Percentiles rank a stretch among this genome's conserved stretches.
Conservation (phyloP, 2,797 vertebrate genomes). For the Cossypha niveicapilla region DNA sequence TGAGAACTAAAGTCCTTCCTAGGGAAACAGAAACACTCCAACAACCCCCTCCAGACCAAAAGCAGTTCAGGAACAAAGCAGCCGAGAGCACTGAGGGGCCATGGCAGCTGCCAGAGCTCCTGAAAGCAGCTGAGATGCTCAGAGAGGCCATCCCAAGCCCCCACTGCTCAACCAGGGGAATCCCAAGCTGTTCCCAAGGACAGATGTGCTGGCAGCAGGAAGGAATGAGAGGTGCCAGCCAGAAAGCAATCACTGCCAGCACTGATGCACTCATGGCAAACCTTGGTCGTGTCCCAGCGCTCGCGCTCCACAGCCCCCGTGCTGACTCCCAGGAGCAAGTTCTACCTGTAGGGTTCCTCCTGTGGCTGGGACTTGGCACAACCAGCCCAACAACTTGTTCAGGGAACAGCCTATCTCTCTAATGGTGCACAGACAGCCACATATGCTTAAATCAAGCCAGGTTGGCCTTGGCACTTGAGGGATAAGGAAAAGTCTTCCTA, state of each 20-base stretch:
- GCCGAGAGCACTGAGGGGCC: neutral
- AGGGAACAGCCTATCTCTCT: neutral
- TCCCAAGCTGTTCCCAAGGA: rapidly evolving
- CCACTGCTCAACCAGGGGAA: neutral
- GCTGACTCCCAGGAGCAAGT: neutral
- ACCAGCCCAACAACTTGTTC: neutral
- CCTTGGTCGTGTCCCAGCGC: rapidly evolving
- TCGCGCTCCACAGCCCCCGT: rapidly evolving
- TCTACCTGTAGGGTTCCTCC: neutral
- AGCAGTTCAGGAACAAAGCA: neutral
- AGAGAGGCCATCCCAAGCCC: neutral
- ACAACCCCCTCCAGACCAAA: neutral
- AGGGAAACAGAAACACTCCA: neutral
- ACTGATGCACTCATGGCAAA: neutral
- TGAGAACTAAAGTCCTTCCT: neutral
- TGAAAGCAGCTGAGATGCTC: neutral
- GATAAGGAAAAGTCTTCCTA: neutral
- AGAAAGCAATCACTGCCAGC: neutral
- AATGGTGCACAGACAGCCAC: rapidly evolving
- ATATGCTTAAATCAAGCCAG: neutral
- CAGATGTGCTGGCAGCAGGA: rapidly evolving
- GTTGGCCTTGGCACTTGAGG: neutral
- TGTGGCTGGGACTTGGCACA: rapidly evolving
- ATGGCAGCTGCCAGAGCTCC: neutral
- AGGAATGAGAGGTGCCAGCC: neutral